phyloP scores from a whole-genome alignment of 1,140 invertebrate genomes.

The Chironomus striatipennis region DNA sequence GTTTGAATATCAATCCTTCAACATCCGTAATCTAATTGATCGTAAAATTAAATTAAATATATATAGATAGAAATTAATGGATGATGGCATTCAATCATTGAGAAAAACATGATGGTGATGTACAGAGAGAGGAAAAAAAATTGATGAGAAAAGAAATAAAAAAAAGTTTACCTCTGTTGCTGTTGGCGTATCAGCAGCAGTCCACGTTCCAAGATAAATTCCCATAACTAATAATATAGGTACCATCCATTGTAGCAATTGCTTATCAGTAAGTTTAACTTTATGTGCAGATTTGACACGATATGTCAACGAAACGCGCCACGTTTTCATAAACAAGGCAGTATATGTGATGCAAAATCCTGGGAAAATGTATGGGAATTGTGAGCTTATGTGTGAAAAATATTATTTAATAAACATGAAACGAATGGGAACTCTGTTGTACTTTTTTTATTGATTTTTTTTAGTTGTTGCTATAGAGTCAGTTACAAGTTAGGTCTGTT shows the following conservation, averaged over 20 bases:
- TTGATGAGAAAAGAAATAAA: not conserved
- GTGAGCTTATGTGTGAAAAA: no score
- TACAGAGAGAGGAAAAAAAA: no score
- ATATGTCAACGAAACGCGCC: constrained; percentile 87
- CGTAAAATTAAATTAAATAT: not conserved
- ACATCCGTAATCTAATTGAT: constrained; percentile 57
- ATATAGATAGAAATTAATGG: no score
- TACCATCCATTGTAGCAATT: constrained; percentile 82
- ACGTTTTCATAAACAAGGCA: constrained; percentile 84
- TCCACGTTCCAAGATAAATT: constrained; percentile 84
- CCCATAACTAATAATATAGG: constrained; percentile 80
- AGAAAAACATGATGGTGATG: no score
- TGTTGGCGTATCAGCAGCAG: constrained; percentile 66
- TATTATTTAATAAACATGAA: no score
- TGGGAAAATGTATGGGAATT: not conserved
- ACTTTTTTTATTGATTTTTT: no score
- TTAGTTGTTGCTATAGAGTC: no score
- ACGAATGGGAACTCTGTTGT: no score
- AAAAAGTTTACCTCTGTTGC: constrained; percentile 51
- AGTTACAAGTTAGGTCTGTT: no score
- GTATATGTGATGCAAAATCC: constrained; percentile 85
- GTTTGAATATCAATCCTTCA: constrained; percentile 69
- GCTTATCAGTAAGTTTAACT: constrained; percentile 84
- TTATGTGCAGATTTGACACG: constrained; percentile 90
- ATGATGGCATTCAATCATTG: no score